Evolutionary conservation across 2,888 invertebrate genomes (phyloP), one percentile per base, ranked within the genome.

Genomic region (Aleiodes leptofemur): DNA sequence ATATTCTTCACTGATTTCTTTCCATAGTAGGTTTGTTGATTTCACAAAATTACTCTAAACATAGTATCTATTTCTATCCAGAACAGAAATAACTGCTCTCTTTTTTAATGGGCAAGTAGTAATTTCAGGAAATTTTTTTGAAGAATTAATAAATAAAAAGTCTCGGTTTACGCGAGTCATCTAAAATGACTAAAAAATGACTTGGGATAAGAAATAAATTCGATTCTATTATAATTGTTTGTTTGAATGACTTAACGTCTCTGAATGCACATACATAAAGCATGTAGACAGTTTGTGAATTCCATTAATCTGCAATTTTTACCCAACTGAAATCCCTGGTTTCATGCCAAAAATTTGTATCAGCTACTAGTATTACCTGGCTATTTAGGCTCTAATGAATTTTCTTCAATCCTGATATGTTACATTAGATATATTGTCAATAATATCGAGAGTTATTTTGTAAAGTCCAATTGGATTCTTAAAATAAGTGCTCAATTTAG

Each of bases 231-330:
- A 55, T n/a, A 14, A 55, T 34, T 31, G 76, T 83, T 83, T 80
- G 81, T 83, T 83, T 80, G 81, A 43, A 43, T 43, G 43, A 84
- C 86, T 85, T 86, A 83, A 78, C 82, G 83, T 77, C 81, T 86
- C 84, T 81, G 85, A 83, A 84, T 87, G 82, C 80, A 80, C 79
- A 75, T 75, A 76, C 78, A 77, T 80, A 23, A 57, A 23, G 38
- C 43, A 23, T 31, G 69, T 66, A 69, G 75, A 59, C 74, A 59
- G 72, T 34, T 56, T n/a, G 23, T 68, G 72, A 77, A 81, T 83
- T 82, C 78, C 77, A 83, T 84, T 83, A 80, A 84, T 83, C 78
- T 79, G 59, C 77, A 64, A 84, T 84, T 81, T 82, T 82, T 85
- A 84, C 85, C 81, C 34, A 34, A 79, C 81, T 82, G 82, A 84